These are phyloP conservation scores for Chironomus riparius DNA, from an alignment of 2,888 invertebrate species.

Conservation along the genomic window DNA sequence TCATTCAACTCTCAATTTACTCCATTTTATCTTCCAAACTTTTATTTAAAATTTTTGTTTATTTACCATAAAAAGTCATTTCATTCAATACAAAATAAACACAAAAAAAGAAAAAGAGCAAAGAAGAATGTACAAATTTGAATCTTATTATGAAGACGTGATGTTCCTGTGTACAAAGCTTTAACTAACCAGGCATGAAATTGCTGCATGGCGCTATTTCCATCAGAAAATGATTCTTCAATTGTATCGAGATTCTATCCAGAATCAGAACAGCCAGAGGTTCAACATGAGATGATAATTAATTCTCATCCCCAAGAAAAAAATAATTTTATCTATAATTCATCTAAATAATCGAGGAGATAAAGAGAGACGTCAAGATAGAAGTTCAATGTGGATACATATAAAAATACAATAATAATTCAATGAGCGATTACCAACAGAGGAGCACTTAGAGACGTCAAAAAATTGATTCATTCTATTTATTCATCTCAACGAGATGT, in stretches of 20 bases:
- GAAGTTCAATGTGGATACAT: too few relatives aligned
- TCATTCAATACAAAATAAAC: neutral
- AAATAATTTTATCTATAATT: too few relatives aligned
- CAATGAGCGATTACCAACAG: neutral
- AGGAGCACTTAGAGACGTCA: slow-evolving; percentile 12
- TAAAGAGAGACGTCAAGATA: neutral
- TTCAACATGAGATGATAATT: neutral
- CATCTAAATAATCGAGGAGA: neutral
- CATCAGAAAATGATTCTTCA: neutral
- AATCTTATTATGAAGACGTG: neutral
- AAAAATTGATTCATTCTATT: slow-evolving; percentile 11
- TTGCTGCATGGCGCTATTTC: neutral
- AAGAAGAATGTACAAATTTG: neutral
- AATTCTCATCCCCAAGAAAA: neutral
- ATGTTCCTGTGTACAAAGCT: too few relatives aligned
- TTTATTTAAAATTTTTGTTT: too few relatives aligned
- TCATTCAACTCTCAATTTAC: too few relatives aligned
- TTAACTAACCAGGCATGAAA: neutral
- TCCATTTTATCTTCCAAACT: too few relatives aligned
- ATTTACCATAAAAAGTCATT: neutral
- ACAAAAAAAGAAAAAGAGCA: neutral
- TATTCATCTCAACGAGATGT: neutral
- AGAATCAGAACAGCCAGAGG: neutral
- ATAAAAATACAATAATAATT: neutral
- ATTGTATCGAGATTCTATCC: neutral